Base-by-base conservation (phyloP, 2,797 vertebrate genomes). In the Siniperca obscura region DNA sequence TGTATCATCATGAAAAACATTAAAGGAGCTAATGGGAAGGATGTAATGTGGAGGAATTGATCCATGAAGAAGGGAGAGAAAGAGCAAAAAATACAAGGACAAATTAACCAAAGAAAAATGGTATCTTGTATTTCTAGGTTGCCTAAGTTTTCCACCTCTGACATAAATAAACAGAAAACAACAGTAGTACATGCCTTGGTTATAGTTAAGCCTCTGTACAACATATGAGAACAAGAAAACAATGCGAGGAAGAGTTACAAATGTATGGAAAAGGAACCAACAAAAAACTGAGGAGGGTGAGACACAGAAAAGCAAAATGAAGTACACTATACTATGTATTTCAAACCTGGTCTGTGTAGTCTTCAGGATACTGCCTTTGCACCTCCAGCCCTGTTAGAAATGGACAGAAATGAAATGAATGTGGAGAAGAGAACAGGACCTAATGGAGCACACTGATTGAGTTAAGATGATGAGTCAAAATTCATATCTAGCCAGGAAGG, bases 291-390 rank as follows among this genome's bases (percentile, higher is more conserved):
- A 42, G 21, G 17, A 44, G 52, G 34, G 36, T 19, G 14, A 34
- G 3, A 50, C 21, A 64, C 3, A 30, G 1, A 59, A 53, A 36
- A 40, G 36, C 10, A 19, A n/a, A 21, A 34, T 27, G 21, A 27
- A 62, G 7, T 11, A 48, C 17, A 62, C 36, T 19, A 70, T 22
- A 56, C 96, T 95, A 95, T 92, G 87, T 91, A 94, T 95, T 95
- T 94, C 97, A 94, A 94, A 99, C 98, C 98, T 98, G 97, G 90
- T 99, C 98, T 92, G 96, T 94, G 96, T 97, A 98, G 95, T 97
- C 97, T 93, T 97, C 96, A 34, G 98, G 98, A 94, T 96, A 99
- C 94, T 96, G 96, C 92, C 97, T 96, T 87, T 95, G 96, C 93
- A 98, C 96, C 95, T 98, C 97, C 91, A 96, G 96, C 95, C 96